Percentiles rank a stretch among this genome's conserved stretches.
Evolutionary conservation across 2,113 vertebrate species (phyloP).

Genomic region (Paratilapia polleni): DNA sequence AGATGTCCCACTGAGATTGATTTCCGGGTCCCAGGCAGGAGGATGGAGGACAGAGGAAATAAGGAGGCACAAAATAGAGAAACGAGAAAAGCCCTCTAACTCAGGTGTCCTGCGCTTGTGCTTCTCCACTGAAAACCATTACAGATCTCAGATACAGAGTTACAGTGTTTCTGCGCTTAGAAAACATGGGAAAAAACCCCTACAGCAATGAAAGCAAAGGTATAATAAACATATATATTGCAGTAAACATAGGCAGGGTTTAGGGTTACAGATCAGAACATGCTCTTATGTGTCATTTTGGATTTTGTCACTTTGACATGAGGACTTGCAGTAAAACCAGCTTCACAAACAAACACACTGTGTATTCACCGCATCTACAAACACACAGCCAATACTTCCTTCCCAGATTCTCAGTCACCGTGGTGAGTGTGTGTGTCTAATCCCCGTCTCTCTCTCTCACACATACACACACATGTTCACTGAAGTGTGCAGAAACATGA

Average conservation of each 20-base stretch:
- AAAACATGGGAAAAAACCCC: neutral
- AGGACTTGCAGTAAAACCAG: neutral
- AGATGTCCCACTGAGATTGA: neutral
- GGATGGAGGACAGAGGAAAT: neutral
- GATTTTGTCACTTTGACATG: neutral
- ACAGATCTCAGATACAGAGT: neutral
- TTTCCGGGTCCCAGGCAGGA: neutral
- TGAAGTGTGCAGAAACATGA: conserved; percentile 64
- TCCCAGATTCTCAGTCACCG: neutral
- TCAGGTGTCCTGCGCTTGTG: neutral
- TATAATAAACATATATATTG: neutral
- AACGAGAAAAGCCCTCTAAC: neutral
- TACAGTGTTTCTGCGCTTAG: neutral
- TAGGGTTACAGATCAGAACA: neutral
- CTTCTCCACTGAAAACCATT: neutral
- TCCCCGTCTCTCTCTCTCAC: neutral
- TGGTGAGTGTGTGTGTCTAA: neutral
- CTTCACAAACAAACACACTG: neutral
- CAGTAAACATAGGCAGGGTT: neutral
- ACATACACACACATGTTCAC: conserved; percentile 27
- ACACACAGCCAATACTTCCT: neutral
- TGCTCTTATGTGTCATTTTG: neutral
- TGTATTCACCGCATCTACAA: neutral
- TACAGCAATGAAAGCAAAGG: neutral
- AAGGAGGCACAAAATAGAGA: neutral